These are phyloP conservation scores for Parnassius smintheus DNA, from an alignment of 2,888 invertebrate species.

Conservation along the genomic window DNA sequence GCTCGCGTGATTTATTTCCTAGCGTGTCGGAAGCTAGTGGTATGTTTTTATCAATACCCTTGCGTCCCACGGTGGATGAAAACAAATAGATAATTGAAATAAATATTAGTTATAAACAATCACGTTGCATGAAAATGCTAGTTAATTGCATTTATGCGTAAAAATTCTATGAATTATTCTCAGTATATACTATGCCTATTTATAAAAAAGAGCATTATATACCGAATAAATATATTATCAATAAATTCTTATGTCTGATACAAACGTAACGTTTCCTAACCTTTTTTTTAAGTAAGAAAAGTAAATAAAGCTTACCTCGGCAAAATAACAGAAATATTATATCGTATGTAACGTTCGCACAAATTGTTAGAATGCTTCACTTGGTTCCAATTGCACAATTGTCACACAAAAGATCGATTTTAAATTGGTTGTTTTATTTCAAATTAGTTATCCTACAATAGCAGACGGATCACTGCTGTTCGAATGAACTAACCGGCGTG, in stretches of 20 bases:
- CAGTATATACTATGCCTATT: too few relatives aligned
- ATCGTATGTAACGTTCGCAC: slow-evolving; percentile 7
- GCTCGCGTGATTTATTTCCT: background rate
- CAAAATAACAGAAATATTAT: slow-evolving; percentile 18
- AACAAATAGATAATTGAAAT: slow-evolving; percentile 22
- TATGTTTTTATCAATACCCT: slow-evolving; percentile 21
- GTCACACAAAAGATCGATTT: slow-evolving; percentile 42
- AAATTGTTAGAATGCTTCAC: slow-evolving; percentile 31
- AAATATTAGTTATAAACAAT: slow-evolving; percentile 6
- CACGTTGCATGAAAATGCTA: too few relatives aligned
- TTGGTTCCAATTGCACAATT: slow-evolving; percentile 36
- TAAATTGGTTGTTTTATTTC: slow-evolving; percentile 42
- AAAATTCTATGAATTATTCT: too few relatives aligned
- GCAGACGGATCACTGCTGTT: slow-evolving; percentile 61
- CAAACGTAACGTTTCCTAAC: background rate
- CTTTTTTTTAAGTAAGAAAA: slow-evolving; percentile 20
- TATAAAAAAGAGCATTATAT: too few relatives aligned
- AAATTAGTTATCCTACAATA: slow-evolving; percentile 58
- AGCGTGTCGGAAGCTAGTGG: slow-evolving; percentile 16
- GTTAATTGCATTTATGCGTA: too few relatives aligned
- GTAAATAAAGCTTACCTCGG: slow-evolving; percentile 31
- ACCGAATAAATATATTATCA: too few relatives aligned
- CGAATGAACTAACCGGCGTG: slow-evolving; percentile 58
- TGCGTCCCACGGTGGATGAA: slow-evolving; percentile 19
- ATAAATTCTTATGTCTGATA: too few relatives aligned